Evolutionary conservation across 2,888 invertebrate genomes (phyloP).

Genomic region (Coremacera marginata): DNA sequence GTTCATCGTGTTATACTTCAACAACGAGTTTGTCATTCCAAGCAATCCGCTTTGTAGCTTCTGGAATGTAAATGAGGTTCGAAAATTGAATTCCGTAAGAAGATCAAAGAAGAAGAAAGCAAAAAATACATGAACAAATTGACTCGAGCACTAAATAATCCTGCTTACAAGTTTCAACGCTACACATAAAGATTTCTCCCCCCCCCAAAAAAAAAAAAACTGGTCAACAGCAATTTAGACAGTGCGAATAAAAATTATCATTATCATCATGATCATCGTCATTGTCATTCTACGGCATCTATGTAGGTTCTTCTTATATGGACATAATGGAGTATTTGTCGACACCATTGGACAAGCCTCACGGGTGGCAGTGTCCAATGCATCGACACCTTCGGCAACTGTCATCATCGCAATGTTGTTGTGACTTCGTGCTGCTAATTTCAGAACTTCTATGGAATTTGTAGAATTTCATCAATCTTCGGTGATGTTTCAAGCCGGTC

Average conservation of each 20-base stretch:
- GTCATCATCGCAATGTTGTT: conserved; percentile 40
- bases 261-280: conserved; percentile 10
- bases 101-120: conserved; percentile 16
- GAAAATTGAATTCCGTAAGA: conserved; percentile 61
- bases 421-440: conserved; percentile 53
- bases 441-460: conserved; percentile 52
- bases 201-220: conserved; percentile 19
- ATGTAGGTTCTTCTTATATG: conserved; percentile 58
- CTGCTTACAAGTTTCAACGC: conserved; percentile 1
- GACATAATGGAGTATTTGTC: conserved; percentile 61
- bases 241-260: not conserved
- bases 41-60: conserved; percentile 44
- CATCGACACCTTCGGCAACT: conserved; percentile 7
- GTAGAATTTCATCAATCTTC: conserved; percentile 43
- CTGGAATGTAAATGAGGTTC: conserved; percentile 68
- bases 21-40: conserved; percentile 28
- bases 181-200: not conserved
- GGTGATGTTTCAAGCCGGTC: not conserved
- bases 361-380: conserved; percentile 36
- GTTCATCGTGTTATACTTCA: conserved; percentile 38
- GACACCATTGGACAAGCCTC: conserved; percentile 40
- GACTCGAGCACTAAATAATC: conserved; percentile 48
- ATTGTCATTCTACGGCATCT: conserved; percentile 22
- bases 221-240: conserved; percentile 13
- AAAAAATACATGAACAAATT: conserved; percentile 58